Evolutionary conservation across 2,113 vertebrate species (phyloP), one percentile per base, ranked within the genome.

Genomic region (Chitala chitala): DNA sequence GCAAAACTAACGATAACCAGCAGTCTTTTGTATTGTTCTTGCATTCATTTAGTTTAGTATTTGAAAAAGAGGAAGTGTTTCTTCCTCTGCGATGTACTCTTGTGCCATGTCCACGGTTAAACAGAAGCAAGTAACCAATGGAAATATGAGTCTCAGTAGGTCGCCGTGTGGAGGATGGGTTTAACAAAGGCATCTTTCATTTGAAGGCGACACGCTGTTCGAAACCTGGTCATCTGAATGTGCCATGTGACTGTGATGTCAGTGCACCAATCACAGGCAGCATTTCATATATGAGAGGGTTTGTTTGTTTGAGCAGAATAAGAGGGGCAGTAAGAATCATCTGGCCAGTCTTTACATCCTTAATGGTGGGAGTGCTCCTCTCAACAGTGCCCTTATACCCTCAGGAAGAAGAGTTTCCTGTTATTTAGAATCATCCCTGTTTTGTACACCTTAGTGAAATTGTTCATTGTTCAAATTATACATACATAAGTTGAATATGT

Each of bases 331-430:
- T 33, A 36, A 48, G 10, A 17, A 51, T 51, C 59, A 65, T 9
- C 40, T 8, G 20, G 26, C 7, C 9, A 51, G 29, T n/a, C 40
- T 44, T 1, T 12, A 46, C 59, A 74, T 46, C 59, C 54, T 40
- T 54, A 54, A 33, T 24, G 3, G 38, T 12, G 22, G 29, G 33
- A 36, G n/a, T 5, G 33, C 54, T 36, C 12, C 72, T 15, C 44
- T n/a, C 44, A 48, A 38, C 42, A 50, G 61, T 81, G 82, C 78
- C 77, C 80, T 64, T 78, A 74, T 72, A 42, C 75, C 75, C 46
- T 77, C 84, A 87, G 89, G 85, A 90, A 90, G 75, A 74, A 63
- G 63, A 71, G 74, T 76, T 88, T 91, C 90, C 90, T 91, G 88
- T 90, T 91, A 84, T 90, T 89, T 76, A 77, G 78, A n/a, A n/a